Base-by-base conservation (phyloP, 2,113 vertebrate genomes). In the Phodopus roborovskii region DNA sequence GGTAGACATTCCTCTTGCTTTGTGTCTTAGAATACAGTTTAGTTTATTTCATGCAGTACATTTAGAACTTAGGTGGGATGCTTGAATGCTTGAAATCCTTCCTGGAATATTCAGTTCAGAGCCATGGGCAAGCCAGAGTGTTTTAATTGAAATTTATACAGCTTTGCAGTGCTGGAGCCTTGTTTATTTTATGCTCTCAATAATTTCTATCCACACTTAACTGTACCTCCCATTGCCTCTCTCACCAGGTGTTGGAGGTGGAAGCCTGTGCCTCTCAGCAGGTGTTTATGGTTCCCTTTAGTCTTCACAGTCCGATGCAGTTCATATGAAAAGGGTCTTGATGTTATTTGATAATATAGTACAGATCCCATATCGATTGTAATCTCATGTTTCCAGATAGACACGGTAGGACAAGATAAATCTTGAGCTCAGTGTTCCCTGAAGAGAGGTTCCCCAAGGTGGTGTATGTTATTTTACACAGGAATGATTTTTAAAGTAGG, bases 401-500 rank as follows among this genome's bases (percentile, higher is more conserved):
- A 66, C 45, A 3, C 79, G 74, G 75, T 56, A 79, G 10, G 33
- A 93, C 91, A 71, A 94, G 85, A 45, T 94, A 85, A 77, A 92
- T 95, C 39, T 73, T 81, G 85, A 88, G n/a, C 39, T 71, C 13
- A n/a, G 81, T 42, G 91, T 85, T 64, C 36, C 22, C 85, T 96
- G 42, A 78, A 91, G 82, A 92, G 1, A 19, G 16, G 56, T 87
- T 92, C 8, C 60, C 39, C 48, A 85, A 16, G 60, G 30, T 45
- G 39, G 9, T 78, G 28, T 81, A 28, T 94, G n/a, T 50, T 88
- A 56, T 73, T 88, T 93, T 84, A n/a, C 45, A 45, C 19, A 58
- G 45, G 78, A 58, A 97, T 86, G 64, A 89, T 77, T 94, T 96
- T 85, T 68, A 82, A 95, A 97, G 90, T 48, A 50, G 66, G 39